Base-by-base conservation (phyloP, 37 sponge, comb jelly and placozoan species). In the Halichondria panicea region DNA sequence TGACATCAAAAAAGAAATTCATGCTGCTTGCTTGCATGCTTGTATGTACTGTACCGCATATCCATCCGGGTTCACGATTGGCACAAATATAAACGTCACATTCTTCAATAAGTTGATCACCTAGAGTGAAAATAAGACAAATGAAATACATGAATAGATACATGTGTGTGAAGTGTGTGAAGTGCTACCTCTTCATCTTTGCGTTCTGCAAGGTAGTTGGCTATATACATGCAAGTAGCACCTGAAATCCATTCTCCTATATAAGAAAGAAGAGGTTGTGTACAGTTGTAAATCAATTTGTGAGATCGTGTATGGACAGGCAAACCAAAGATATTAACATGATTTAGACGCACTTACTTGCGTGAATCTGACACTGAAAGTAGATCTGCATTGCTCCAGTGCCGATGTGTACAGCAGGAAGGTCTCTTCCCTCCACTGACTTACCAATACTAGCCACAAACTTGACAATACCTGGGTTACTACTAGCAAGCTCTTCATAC, bases 61-160 rank as follows among this genome's bases (percentile, higher is more conserved):
- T 25, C 94, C 94, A 93, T 93, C 94, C 52, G 94, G 94, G 48
- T 93, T 93, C 24, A 88, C 93, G 72, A 93, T 58, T n/a, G 93
- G 93, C 1, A 93, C 83, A 40, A 89, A 52, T 6, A 89, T 44
- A 61, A 93, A 73, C 70, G 88, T 83, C 46, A 88, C 42, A 36
- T 34, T 15, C n/a, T 74, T 36, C 25, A 86, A 33, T 35, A 86
- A 35, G 6, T 72, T 33, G 4, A 68, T 79, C 19, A 86, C 66
- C 87, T 86, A n/a, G n/a, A n/a, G 65, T 33, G 24, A 44, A 77
- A 22, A 7, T 12, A 39, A 70, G 5, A 55, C 13, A 64, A 22
- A 35, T 48, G 48, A 69, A 24, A 81, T 15, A 22, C 0, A 75
- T 18, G 7, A 35, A 44, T 15, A 39, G 21, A 18, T 19, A 35